Evolutionary conservation across 2,113 vertebrate genomes (phyloP).

Genomic region (Oryctolagus cuniculus): DNA sequence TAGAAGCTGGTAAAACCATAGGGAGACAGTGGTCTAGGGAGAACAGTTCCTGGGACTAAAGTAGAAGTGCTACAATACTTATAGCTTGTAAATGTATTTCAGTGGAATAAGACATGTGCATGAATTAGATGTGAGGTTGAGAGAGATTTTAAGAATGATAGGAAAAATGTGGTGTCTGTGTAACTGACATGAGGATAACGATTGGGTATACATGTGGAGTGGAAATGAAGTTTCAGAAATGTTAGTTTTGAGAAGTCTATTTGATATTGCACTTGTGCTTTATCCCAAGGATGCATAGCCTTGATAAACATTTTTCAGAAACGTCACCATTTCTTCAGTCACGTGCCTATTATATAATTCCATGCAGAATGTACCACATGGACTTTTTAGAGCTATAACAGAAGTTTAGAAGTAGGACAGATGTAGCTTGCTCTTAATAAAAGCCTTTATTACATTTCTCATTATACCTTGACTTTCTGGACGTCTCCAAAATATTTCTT

Average conservation of each 20-base stretch:
- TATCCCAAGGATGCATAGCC: neutral
- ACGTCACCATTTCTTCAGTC: neutral
- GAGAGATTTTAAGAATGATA: neutral
- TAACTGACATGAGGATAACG: neutral
- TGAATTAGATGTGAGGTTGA: neutral
- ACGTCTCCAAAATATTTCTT: neutral
- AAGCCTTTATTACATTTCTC: conserved; percentile 15
- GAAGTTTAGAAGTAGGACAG: neutral
- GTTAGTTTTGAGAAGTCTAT: conserved; percentile 13
- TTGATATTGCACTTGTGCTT: conserved; percentile 6
- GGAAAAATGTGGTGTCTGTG: neutral
- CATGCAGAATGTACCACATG: neutral
- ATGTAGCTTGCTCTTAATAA: conserved; percentile 6
- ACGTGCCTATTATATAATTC: conserved; percentile 19
- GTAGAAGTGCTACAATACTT: neutral
- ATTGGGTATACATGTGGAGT: neutral
- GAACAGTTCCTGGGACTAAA: neutral
- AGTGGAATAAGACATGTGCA: neutral
- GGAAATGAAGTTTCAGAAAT: conserved; percentile 40
- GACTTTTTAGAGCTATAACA: neutral
- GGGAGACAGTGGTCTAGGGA: neutral
- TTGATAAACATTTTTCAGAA: conserved; percentile 7
- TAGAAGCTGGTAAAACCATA: neutral
- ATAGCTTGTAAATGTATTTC: conserved; percentile 3
- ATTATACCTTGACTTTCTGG: conserved; percentile 2